These are phyloP conservation scores for Zoroaster sp. DNA, from an alignment of 53 echinoderm and acorn worm genomes.

Conservation along the genomic window DNA sequence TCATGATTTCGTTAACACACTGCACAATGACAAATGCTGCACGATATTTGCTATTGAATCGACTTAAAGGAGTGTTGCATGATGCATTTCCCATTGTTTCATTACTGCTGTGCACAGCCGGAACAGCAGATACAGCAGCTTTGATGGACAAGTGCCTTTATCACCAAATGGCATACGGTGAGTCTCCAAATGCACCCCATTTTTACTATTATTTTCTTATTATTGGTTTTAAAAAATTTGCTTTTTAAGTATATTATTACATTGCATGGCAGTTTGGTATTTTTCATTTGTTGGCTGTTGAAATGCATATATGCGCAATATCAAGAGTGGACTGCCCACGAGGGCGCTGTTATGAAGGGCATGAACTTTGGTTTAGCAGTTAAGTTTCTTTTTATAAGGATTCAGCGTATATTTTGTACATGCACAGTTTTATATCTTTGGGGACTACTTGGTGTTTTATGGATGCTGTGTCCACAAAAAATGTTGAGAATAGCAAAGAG, in stretches of 20 bases:
- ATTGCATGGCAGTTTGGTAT: neutral
- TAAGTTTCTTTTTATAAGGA: too few relatives aligned
- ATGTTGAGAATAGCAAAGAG: too few relatives aligned
- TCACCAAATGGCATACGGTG: slow-evolving; percentile 82
- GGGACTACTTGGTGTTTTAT: too few relatives aligned
- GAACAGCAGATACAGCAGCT: slow-evolving; percentile 81
- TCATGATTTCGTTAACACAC: neutral
- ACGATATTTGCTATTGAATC: neutral
- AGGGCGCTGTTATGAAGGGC: neutral
- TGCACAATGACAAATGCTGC: slow-evolving; percentile 30
- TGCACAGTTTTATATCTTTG: too few relatives aligned
- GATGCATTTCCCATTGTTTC: slow-evolving; percentile 43
- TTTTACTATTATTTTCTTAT: neutral
- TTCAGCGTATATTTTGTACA: too few relatives aligned
- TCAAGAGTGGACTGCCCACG: too few relatives aligned
- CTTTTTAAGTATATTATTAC: neutral
- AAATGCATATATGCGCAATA: neutral
- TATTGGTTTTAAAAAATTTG: neutral
- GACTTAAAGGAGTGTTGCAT: slow-evolving; percentile 5
- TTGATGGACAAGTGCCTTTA: slow-evolving; percentile 83
- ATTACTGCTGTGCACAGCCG: slow-evolving; percentile 64
- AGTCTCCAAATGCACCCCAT: slow-evolving; percentile 18
- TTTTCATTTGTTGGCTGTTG: neutral
- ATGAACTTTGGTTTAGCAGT: too few relatives aligned
- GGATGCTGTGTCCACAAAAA: too few relatives aligned